Conservation (phyloP, 2,888 invertebrate species). For the Microdon myrmicae region DNA sequence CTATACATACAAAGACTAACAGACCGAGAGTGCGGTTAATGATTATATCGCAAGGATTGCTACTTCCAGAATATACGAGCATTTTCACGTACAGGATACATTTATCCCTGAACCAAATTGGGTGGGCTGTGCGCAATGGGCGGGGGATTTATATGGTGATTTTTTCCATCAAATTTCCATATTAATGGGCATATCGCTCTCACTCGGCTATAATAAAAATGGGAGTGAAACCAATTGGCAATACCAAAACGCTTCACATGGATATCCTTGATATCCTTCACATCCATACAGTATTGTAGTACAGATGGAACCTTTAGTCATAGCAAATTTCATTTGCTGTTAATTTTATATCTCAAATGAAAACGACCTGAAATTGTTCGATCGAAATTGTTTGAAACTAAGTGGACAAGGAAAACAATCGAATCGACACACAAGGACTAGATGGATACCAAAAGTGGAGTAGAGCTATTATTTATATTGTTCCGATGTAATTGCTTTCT, state of each 20-base stretch:
- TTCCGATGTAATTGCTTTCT: slow-evolving; percentile 47
- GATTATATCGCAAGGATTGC: slow-evolving; percentile 47
- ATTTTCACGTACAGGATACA: not conserved
- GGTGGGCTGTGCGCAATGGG: slow-evolving; percentile 5
- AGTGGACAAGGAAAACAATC: not conserved
- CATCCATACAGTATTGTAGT: slow-evolving; percentile 2
- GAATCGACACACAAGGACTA: slow-evolving; percentile 2
- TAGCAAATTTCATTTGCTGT: slow-evolving; percentile 18
- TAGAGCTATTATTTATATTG: slow-evolving; percentile 49
- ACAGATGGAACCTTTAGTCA: too few species aligned
- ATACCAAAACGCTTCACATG: slow-evolving; percentile 23
- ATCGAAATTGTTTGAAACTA: too few species aligned
- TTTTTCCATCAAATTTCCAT: slow-evolving; percentile 54
- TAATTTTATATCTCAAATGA: slow-evolving; percentile 40
- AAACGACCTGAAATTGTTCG: slow-evolving; percentile 33
- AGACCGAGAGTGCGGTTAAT: slow-evolving; percentile 45
- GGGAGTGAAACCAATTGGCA: slow-evolving; percentile 51
- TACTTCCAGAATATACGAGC: slow-evolving; percentile 19
- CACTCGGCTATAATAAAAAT: slow-evolving; percentile 42
- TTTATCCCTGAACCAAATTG: slow-evolving; percentile 8
- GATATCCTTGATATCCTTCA: slow-evolving; percentile 18
- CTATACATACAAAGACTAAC: too few species aligned
- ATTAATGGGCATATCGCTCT: slow-evolving; percentile 52
- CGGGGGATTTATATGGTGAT: slow-evolving; percentile 29
- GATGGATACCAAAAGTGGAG: slow-evolving; percentile 12